Conservation (phyloP, 1,140 invertebrate genomes). For the Hylaeus volcanicus region DNA sequence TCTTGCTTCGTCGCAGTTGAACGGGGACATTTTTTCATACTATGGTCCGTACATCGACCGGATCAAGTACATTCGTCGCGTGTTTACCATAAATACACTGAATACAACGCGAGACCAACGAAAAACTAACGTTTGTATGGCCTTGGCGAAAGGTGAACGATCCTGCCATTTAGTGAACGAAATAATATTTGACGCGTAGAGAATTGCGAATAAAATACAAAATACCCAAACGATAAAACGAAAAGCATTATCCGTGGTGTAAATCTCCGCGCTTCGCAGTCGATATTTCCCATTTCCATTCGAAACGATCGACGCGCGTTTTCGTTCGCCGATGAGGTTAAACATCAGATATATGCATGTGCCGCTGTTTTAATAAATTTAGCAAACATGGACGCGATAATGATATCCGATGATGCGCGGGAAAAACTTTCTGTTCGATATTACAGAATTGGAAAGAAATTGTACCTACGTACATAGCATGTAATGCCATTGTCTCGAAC, state of each 20-base stretch:
- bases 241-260: neutral
- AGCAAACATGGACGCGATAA: neutral
- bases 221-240: neutral
- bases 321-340: neutral
- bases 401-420: neutral
- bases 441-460: neutral
- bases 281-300: neutral
- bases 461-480: too few species aligned
- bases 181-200: slow-evolving; percentile 7
- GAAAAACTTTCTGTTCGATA: neutral
- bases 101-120: neutral
- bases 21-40: neutral
- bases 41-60: neutral
- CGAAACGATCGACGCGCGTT: neutral
- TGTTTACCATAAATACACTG: too few species aligned
- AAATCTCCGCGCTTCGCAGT: neutral
- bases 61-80: neutral
- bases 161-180: neutral
- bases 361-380: neutral
- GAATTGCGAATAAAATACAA: neutral
- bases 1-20: too few species aligned
- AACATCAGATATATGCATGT: neutral
- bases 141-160: neutral
- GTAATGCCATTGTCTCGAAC: too few species aligned
- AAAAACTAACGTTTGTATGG: neutral